Evolutionary conservation across 2,888 invertebrate species (phyloP), one percentile per base, ranked within the genome.

Genomic region (Tethea ocularis): DNA sequence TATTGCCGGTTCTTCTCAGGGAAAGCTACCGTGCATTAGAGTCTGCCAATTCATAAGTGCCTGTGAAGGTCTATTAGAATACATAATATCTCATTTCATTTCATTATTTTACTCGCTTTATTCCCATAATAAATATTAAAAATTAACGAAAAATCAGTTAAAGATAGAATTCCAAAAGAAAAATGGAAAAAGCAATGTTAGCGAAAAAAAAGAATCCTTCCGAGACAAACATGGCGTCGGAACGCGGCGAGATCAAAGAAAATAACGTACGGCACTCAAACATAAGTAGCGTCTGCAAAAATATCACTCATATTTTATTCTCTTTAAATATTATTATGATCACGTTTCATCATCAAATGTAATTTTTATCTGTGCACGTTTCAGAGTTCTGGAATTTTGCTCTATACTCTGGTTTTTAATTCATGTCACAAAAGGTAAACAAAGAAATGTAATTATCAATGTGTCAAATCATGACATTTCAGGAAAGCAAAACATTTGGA

Each of bases 221-320:
- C 7, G 57, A 57, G 57, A 57, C 57, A 29, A 36, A 55, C 15
- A 24, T 56, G 29, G 29, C 15, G 24, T 26, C 33, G 56, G 56
- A 41, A 52, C 59, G 52, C 56, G 33, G 36, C 24, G 38, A 56
- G 59, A 60, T 60, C 59, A 60, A 60, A 60, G 59, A 57, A 56
- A 53, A 60, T 52, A 60, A 60, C 52, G 56, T 23, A 41, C 41
- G 56, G 52, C 33, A 46, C 52, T 36, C 52, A 20, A 29, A 38
- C 56, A 56, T 46, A 59, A 56, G 59, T 52, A 20, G 46, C 23
- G 46, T 11, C 17, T 52, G 29, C 46, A 52, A 52, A 55, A 59
- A 52, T 23, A 52, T 24, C 26, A 15, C 20, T 29, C 15, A 13
- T 33, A 17, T 15, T 29, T 41, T 46, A 53, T 13, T 20, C 20